Evolutionary conservation across 1,140 invertebrate species (phyloP).

Genomic region (Gyrodactylus bullatarudis): DNA sequence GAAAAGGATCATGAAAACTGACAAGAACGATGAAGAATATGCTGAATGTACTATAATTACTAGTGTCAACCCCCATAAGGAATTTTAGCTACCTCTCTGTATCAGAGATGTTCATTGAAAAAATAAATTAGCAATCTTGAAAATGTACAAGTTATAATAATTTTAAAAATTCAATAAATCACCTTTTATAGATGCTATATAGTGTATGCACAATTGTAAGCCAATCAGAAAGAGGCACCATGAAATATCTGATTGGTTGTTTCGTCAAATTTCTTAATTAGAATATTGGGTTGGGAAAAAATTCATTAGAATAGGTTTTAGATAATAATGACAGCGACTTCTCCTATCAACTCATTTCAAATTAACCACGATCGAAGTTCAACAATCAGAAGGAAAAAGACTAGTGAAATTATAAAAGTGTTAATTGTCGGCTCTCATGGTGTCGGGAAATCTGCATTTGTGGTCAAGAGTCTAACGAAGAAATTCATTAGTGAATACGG

Average conservation of each 20-base stretch:
- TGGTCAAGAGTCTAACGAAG: background rate
- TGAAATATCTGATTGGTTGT: too few species aligned
- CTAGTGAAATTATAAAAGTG: background rate
- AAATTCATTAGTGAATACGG: background rate
- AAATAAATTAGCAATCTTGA: background rate
- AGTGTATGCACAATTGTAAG: too few species aligned
- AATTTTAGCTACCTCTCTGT: background rate
- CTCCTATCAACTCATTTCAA: background rate
- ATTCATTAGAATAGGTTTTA: too few species aligned
- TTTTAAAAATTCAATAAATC: background rate
- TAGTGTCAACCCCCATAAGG: background rate
- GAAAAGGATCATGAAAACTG: background rate
- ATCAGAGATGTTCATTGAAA: too few species aligned
- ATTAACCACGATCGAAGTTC: background rate
- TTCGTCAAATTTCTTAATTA: too few species aligned
- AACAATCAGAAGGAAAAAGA: background rate
- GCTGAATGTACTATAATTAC: background rate
- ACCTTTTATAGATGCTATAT: too few species aligned
- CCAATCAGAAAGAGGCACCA: too few species aligned
- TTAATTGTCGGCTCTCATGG: background rate
- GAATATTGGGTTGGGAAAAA: too few species aligned
- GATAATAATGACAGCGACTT: background rate
- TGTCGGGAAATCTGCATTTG: background rate
- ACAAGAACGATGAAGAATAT: background rate
- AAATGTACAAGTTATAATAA: background rate